Evolutionary conservation across 2,797 vertebrate species (phyloP).

Genomic region (Typhlichthys eigenmanni): DNA sequence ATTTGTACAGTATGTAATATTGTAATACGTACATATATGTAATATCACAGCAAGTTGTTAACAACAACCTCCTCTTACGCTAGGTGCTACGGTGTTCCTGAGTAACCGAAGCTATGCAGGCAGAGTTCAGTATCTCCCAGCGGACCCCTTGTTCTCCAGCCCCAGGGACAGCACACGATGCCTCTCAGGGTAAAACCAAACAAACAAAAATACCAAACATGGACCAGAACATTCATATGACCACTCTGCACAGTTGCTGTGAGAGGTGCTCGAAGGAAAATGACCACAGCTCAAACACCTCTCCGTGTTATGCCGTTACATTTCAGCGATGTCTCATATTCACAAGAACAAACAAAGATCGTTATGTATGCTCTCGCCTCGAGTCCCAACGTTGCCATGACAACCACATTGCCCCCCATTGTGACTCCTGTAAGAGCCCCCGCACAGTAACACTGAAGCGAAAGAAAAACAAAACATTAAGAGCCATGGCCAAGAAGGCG

Average conservation of each 20-base stretch:
- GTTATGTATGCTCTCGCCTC: not conserved
- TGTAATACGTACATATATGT: too few relatives aligned
- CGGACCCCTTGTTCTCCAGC: constrained; percentile 73
- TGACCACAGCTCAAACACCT: not conserved
- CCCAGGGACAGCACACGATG: constrained; percentile 84
- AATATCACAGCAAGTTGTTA: not conserved
- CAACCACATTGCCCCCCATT: not conserved
- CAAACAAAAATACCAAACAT: not conserved
- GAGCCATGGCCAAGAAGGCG: not conserved
- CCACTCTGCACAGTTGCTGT: not conserved
- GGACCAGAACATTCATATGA: not conserved
- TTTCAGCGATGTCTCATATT: not conserved
- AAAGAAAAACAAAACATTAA: not conserved
- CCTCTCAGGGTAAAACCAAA: constrained; percentile 78
- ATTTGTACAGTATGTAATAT: too few relatives aligned
- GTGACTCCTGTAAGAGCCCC: not conserved
- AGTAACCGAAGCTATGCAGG: constrained; percentile 82
- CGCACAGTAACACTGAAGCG: not conserved
- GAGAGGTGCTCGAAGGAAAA: not conserved
- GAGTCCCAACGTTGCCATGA: constrained; percentile 3
- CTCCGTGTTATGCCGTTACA: not conserved
- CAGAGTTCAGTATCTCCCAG: constrained; percentile 81
- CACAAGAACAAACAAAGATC: constrained; percentile 1
- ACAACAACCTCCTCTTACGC: too few relatives aligned
- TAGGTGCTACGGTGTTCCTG: constrained; percentile 79